Base-by-base conservation (phyloP, 2,113 vertebrate species). In the Cheilinus undulatus region DNA sequence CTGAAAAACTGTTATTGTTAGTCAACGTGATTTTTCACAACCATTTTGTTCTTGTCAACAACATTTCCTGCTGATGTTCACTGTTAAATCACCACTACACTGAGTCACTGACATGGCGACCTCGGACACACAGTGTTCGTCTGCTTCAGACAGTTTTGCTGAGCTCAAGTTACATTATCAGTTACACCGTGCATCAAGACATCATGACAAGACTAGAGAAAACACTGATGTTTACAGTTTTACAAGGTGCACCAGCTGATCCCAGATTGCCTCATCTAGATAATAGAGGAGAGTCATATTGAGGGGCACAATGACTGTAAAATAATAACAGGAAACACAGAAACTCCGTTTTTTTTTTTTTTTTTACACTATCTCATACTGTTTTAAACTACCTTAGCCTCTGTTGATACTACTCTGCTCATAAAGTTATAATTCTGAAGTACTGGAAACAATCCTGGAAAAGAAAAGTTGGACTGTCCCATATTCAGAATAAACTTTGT, bases 91-190 rank as follows among this genome's bases (percentile, higher is more conserved):
- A 36, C 49, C 49, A 53, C 5, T 34, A 46, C 11, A 43, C 7
- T 42, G 17, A 38, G 24, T 26, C 19, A 24, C 14, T 53, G 12
- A 17, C 22, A 38, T 3, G 1, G 40, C 1, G 24, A 17, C 6
- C 45, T n/a, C 20, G 17, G 52, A 19, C 5, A 43, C 6, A 27
- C 10, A n/a, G 60, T 7, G 38, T 23, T 64, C 19, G 23, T 13
- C 28, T 9, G 46, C 30, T 19, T 45, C 1, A 4, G 40, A 58
- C 57, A 65, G 65, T 58, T 77, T 49, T 51, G 28, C 34, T 28
- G 42, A 70, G 67, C 66, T 84, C n/a, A 0, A 22, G 61, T 86
- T 84, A 66, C 63, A 26, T 65, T 53, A 81, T 87, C 85, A 64
- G 71, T 84, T 87, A 69, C 80, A 69, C 57, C 13, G 64, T 10